Base-by-base conservation (phyloP, 2,888 invertebrate species). In the Nomada fabriciana region DNA sequence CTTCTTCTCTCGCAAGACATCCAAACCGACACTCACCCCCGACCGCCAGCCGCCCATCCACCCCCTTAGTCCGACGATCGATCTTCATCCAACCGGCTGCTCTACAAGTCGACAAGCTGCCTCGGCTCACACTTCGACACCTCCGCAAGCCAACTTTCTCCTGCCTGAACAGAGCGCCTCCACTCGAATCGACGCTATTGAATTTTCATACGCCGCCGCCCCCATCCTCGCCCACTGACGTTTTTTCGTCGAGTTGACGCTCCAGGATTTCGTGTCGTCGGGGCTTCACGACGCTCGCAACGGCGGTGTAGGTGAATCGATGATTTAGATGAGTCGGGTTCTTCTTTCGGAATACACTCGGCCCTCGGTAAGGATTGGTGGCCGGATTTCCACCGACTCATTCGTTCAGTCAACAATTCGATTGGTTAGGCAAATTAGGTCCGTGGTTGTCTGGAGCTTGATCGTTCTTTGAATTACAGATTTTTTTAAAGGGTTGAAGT, bases 81-180 rank as follows among this genome's bases (percentile, higher is more conserved):
- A 92, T 89, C 88, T 89, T 88, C 83, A 84, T 89, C 86, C 86
- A 84, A 73, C 55, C 83, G 77, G 80, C 75, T 84, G 86, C 89
- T 88, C 83, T 76, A 87, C 89, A 86, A 89, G 89, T 90, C 90
- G 90, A 89, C 91, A 91, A 89, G 88, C 88, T 86, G 86, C 87
- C 68, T 84, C 86, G 85, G 87, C 86, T 80, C 73, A 76, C 84
- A 69, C 86, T 82, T 83, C 82, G 80, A 84, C 87, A 86, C 78
- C 88, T 86, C 71, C 64, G 72, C 67, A 10, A 64, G 68, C 52
- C 86, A 73, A 74, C 77, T 74, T 76, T 47, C 79, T 42, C 25
- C 78, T 47, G 29, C 73, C 67, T 42, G 74, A 74, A 70, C 83
- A 50, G 71, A 68, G 70, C 67, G 67, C 73, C 82, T 52, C 74